Evolutionary conservation across 1,140 invertebrate genomes (phyloP).

Genomic region (Sinonovacula constricta): DNA sequence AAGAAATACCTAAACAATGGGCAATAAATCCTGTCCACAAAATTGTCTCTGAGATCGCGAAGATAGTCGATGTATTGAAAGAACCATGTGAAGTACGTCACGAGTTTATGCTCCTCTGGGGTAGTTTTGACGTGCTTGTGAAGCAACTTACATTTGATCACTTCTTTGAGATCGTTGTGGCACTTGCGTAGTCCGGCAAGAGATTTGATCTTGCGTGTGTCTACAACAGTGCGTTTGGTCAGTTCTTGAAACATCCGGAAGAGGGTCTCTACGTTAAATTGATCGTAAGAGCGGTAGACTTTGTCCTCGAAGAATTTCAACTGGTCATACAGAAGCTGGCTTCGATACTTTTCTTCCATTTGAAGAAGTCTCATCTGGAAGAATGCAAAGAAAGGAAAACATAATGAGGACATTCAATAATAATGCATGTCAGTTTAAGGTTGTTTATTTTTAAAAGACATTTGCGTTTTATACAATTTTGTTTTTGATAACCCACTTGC

Average conservation of each 20-base stretch:
- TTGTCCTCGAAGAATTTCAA: constrained; percentile 71
- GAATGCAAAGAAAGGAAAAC: too few relatives aligned
- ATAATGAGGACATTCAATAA: too few relatives aligned
- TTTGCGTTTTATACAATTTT: too few relatives aligned
- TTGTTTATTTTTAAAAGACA: too few relatives aligned
- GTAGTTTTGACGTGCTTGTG: constrained; percentile 27
- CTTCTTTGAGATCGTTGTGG: constrained; percentile 57
- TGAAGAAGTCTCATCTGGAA: constrained; percentile 67
- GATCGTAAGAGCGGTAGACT: constrained; percentile 62
- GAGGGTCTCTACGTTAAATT: constrained; percentile 66
- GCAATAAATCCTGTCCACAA: constrained; percentile 69
- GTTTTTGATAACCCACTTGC: too few relatives aligned
- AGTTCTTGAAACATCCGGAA: constrained; percentile 61
- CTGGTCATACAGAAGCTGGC: constrained; percentile 66
- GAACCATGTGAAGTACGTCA: constrained; percentile 74
- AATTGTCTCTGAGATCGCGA: constrained; percentile 64
- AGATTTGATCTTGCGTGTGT: constrained; percentile 59
- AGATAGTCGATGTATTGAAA: constrained; percentile 71
- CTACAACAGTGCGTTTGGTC: constrained; percentile 54
- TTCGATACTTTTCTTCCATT: constrained; percentile 65
- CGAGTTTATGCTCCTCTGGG: constrained; percentile 55
- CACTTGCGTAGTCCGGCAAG: constrained; percentile 60
- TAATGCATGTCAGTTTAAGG: too few relatives aligned
- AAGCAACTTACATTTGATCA: constrained; percentile 55
- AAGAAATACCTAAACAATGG: constrained; percentile 72